Base-by-base conservation (phyloP, 2,113 vertebrate genomes). In the Alexandromys fortis region DNA sequence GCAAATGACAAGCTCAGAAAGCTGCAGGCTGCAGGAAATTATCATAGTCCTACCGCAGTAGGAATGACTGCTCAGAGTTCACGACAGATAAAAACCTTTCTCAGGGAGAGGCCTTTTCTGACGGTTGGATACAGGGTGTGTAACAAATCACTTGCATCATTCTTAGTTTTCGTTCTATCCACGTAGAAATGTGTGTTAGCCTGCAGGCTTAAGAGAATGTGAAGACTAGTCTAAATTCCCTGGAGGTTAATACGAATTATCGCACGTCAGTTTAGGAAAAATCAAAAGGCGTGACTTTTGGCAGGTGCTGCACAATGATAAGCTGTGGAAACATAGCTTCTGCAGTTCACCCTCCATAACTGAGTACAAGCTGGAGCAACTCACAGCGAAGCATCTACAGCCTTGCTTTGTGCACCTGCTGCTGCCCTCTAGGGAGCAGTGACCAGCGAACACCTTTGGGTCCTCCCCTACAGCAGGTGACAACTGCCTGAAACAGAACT, bases 1-100 rank as follows among this genome's bases (percentile, higher is more conserved):
- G 92, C 92, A 96, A 90, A n/a, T 97, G 98, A 94, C 97, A 98
- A 94, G 58, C 85, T 90, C 75, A 88, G 70, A 81, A 90, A 96
- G 24, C 47, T 96, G 95, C 24, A 95, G 88, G 24, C 49, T 96
- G 95, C 22, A 95, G 88, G 93, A 82, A 97, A 98, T 95, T 45
- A 96, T 92, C 58, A 63, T 38, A 76, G 76, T 26, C 70, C 26
- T 30, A 1, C 35, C 82, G 11, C 3, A 33, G 3, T 49, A 2
- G 63, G 26, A 61, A 65, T 28, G 38, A 16, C 24, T 75, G 96
- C 82, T 97, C 30, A 95, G 86, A 85, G 93, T 78, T 86, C 89
- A 42, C 58, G 95, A 94, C 63, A 94, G 89, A 97, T 3, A 65
- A 76, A 70, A 85, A 4, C 55, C 81, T 85, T 96, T 92, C 28